Percentiles rank a stretch among this genome's conserved stretches.
phyloP scores from a whole-genome alignment of 2,113 vertebrate genomes.

The Pangasianodon gigas region DNA sequence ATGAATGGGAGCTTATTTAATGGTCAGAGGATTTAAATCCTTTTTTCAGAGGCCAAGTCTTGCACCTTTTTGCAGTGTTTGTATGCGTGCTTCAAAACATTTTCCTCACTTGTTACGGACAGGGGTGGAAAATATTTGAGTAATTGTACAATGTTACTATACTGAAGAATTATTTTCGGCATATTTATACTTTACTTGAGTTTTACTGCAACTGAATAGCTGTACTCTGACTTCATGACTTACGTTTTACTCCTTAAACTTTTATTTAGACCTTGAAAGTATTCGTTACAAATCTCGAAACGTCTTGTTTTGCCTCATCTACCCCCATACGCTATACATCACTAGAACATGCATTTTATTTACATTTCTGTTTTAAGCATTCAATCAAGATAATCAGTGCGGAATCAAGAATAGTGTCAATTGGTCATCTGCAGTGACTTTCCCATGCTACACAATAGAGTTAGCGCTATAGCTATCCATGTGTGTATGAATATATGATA shows the following conservation, averaged over 20 bases:
- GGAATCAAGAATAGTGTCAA: background rate
- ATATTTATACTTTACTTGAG: background rate
- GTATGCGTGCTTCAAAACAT: background rate
- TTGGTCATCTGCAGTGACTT: no score
- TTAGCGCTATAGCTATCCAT: no score
- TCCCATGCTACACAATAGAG: no score
- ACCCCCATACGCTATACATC: background rate
- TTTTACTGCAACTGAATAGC: background rate
- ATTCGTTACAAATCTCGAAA: background rate
- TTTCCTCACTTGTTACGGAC: background rate
- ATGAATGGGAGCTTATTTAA: background rate
- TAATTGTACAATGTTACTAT: background rate
- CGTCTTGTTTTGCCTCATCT: background rate
- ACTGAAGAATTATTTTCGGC: background rate
- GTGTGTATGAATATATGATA: no score
- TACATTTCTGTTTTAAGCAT: background rate
- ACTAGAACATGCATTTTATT: background rate
- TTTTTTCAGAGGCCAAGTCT: background rate
- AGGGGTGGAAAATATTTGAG: background rate
- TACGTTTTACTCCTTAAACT: background rate
- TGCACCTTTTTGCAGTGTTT: background rate
- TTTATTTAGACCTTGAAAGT: background rate
- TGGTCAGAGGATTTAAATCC: background rate
- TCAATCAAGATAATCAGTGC: no score
- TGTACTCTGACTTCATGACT: background rate